Conservation (phyloP, 2,888 invertebrate species). For the Oeneis ivallda region DNA sequence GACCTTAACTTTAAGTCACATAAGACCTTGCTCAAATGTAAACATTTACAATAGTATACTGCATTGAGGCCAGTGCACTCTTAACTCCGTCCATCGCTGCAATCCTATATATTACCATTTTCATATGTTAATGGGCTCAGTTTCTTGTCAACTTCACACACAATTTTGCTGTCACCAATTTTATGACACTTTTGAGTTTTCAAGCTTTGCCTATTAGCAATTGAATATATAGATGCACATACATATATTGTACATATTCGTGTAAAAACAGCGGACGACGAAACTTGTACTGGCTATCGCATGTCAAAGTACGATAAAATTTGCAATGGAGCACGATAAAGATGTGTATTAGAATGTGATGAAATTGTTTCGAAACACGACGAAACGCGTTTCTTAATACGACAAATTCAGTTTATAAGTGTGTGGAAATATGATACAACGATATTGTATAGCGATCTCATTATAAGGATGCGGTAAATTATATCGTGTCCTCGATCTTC, state of each 20-base stretch:
- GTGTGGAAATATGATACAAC: background rate
- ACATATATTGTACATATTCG: background rate
- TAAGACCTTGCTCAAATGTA: too few relatives aligned
- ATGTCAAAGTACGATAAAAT: background rate
- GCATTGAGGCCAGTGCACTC: background rate
- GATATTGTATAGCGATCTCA: slow-evolving; percentile 1
- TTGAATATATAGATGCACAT: too few relatives aligned
- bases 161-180: too few relatives aligned
- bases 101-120: background rate
- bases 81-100: background rate
- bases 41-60: too few relatives aligned
- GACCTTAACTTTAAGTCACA: too few relatives aligned
- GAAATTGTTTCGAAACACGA: background rate
- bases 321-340: too few relatives aligned
- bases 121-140: too few relatives aligned
- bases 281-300: background rate
- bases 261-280: background rate
- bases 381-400: background rate
- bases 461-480: background rate
- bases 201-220: too few relatives aligned
- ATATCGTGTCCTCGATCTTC: background rate
- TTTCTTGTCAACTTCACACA: too few relatives aligned
- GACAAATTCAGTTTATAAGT: background rate
- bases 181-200: too few relatives aligned
- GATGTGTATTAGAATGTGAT: background rate